A percentile compares a stretch with the other conserved stretches of the same genome.
These are phyloP conservation scores for Corythoichthys intestinalis DNA, from an alignment of 2,113 vertebrate species.

Conservation along the genomic window DNA sequence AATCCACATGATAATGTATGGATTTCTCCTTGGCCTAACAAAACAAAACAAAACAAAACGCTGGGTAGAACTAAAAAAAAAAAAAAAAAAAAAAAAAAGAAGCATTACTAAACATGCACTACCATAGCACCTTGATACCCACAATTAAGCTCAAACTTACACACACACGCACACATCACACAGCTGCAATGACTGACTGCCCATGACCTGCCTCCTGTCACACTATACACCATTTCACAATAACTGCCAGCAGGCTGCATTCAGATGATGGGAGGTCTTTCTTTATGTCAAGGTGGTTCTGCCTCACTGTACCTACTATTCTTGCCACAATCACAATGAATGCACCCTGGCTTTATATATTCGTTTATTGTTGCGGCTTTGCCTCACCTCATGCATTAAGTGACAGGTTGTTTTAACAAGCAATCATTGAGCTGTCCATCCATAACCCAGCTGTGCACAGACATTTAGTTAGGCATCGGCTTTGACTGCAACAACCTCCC, in stretches of 20 bases:
- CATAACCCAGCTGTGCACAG: slow-evolving; percentile 35
- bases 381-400: slow-evolving; percentile 39
- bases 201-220: slow-evolving; percentile 23
- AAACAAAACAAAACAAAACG: too few relatives aligned
- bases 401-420: slow-evolving; percentile 49
- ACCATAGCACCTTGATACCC: background rate
- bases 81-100: background rate
- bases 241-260: slow-evolving; percentile 22
- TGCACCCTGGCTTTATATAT: slow-evolving; percentile 6
- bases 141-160: slow-evolving; percentile 7
- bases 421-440: slow-evolving; percentile 60
- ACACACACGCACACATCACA: slow-evolving; percentile 11
- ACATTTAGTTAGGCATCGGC: slow-evolving; percentile 59
- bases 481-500: slow-evolving; percentile 41
- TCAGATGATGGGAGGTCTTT: slow-evolving; percentile 11
- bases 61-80: background rate
- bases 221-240: slow-evolving; percentile 21
- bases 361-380: slow-evolving; percentile 25
- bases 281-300: slow-evolving; percentile 9
- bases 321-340: slow-evolving; percentile 3
- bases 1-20: background rate
- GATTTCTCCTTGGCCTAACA: background rate
- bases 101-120: background rate
- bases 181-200: slow-evolving; percentile 7
- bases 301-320: background rate